phyloP scores from a whole-genome alignment of 2,113 vertebrate species.

The Ailuropoda melanoleuca region DNA sequence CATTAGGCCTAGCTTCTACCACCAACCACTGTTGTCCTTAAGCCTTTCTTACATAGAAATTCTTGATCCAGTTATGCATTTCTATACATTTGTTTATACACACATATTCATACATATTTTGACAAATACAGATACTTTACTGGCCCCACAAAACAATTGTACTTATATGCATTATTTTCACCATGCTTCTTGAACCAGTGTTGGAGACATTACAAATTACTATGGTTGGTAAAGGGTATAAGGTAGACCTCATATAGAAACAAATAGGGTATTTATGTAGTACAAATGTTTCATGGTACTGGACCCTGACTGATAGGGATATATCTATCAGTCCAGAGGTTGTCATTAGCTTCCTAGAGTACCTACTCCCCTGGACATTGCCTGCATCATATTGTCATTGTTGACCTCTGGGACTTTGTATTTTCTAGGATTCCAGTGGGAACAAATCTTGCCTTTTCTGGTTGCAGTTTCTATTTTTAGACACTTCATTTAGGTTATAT shows the following conservation, averaged over 20 bases:
- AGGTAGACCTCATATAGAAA: background rate
- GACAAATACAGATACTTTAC: background rate
- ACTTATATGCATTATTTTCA: background rate
- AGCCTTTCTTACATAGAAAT: constrained; percentile 17
- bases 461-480: constrained; percentile 13
- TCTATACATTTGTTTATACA: background rate
- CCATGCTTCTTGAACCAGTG: background rate
- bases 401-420: background rate
- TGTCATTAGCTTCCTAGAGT: background rate
- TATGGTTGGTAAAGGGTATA: background rate
- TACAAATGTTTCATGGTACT: background rate
- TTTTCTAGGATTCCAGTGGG: background rate
- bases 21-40: background rate
- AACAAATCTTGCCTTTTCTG: background rate
- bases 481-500: background rate
- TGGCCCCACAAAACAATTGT: background rate
- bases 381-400: background rate
- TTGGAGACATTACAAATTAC: background rate
- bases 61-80: background rate
- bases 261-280: background rate
- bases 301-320: background rate
- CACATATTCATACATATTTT: background rate
- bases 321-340: background rate
- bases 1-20: background rate
- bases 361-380: background rate